Base-by-base conservation (phyloP, 2,113 vertebrate genomes). In the Lophochroa leadbeateri region DNA sequence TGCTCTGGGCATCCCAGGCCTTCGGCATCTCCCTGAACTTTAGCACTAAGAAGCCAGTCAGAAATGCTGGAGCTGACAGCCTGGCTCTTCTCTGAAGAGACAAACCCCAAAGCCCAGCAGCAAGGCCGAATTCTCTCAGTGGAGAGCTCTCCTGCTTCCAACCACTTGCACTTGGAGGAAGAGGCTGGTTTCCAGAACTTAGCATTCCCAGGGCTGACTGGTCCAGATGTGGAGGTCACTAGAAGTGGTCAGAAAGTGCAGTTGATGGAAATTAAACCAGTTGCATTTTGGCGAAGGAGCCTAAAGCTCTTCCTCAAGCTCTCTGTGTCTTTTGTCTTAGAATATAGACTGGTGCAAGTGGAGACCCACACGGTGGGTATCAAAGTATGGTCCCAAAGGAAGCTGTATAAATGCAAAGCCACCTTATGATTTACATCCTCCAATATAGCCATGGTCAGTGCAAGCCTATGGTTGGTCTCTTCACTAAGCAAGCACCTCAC, bases 121-220 rank as follows among this genome's bases (percentile, higher is more conserved):
- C 20, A 74, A 60, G 43, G 46, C 11, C 24, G 65, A 16, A 77
- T 74, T 85, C 44, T 92, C 11, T 49, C 21, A 69, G 57, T 0
- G 0, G 53, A 93, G 64, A 90, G 31, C 10, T 70, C 17, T 89
- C 19, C 37, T 67, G 17, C 60, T 17, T 58, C 63, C 29, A 16
- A 10, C 15, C 3, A 2, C 23, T 88, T 7, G 47, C 10, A 49
- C 2, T 7, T 27, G 46, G 41, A 77, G 28, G 19, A 93, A 83
- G 31, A 61, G 28, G 1, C 43, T 68, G 23, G 10, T 69, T 83
- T 83, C 39, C 46, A 76, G 47, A 60, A 7, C 9, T 85, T 12
- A 60, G 0, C 37, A 24, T 39, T 39, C 33, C 49, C 5, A 5
- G 6, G 15, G 4, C 20, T 2, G 1, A 17, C 18, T 69, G 61